Conservation (phyloP, 2,888 invertebrate genomes). For the Xestobium rufovillosum region DNA sequence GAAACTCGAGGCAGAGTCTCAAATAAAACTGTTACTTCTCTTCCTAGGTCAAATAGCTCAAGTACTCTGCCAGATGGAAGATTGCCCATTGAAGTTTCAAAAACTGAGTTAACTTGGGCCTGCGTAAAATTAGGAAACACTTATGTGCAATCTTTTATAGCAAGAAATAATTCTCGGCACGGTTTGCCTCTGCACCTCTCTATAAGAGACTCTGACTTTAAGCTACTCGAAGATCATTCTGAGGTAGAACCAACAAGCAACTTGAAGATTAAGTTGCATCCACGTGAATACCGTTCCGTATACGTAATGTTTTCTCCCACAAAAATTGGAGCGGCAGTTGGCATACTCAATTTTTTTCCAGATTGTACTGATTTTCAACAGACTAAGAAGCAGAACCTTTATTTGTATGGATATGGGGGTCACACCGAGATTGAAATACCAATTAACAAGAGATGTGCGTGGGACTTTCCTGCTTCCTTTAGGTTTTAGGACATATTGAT, state of each 20-base stretch:
- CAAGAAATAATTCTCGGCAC: constrained; percentile 51
- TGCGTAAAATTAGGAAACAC: constrained; percentile 50
- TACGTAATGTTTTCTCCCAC: constrained; percentile 51
- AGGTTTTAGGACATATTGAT: constrained; percentile 49
- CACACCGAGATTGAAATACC: constrained; percentile 46
- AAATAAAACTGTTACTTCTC: constrained; percentile 19
- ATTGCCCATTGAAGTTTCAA: constrained; percentile 50
- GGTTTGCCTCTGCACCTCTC: constrained; percentile 49
- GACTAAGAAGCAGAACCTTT: constrained; percentile 36
- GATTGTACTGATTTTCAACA: constrained; percentile 33
- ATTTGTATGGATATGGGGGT: constrained; percentile 55
- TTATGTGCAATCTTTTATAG: constrained; percentile 47
- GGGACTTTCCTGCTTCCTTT: constrained; percentile 52
- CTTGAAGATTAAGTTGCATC: constrained; percentile 44
- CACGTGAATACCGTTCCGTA: constrained; percentile 51
- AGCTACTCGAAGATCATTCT: constrained; percentile 34
- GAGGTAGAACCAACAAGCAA: constrained; percentile 37
- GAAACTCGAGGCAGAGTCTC: too few relatives aligned
- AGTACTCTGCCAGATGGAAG: constrained; percentile 37
- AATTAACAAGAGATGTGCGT: constrained; percentile 48
- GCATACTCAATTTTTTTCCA: constrained; percentile 49
- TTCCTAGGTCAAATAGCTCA: constrained; percentile 34
- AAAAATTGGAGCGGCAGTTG: constrained; percentile 46
- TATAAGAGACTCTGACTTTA: constrained; percentile 46
- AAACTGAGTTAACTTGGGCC: constrained; percentile 52